Evolutionary conservation across 2,113 vertebrate species (phyloP).

Genomic region (Catharus bicknelli): DNA sequence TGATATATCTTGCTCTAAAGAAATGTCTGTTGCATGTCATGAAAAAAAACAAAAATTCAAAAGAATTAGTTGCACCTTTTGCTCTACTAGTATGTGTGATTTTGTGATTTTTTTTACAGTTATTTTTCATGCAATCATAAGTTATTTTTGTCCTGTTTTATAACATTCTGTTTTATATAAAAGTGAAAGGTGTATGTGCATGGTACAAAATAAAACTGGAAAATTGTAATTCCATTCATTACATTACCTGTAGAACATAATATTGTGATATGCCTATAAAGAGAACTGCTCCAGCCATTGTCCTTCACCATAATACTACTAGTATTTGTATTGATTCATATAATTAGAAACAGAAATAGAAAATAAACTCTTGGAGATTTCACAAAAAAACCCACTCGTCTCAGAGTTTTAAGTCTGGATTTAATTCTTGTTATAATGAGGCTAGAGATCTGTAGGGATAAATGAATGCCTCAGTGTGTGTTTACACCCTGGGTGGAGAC

Average conservation of each 20-base stretch:
- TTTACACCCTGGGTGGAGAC: conserved; percentile 65
- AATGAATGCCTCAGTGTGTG: conserved; percentile 46
- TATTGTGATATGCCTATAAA: conserved; percentile 8
- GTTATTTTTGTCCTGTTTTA: conserved; percentile 76
- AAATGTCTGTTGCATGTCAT: conserved; percentile 62
- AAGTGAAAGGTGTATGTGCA: conserved; percentile 70
- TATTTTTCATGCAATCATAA: conserved; percentile 80
- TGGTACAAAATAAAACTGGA: conserved; percentile 76
- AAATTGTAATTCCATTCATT: conserved; percentile 25
- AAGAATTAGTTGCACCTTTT: conserved; percentile 70
- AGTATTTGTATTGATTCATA: conserved; percentile 46
- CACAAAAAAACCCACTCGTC: conserved; percentile 33
- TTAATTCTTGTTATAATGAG: conserved; percentile 66
- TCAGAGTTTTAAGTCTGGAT: conserved; percentile 62
- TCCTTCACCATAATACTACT: conserved; percentile 44
- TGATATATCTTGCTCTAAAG: conserved; percentile 62
- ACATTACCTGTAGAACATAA: neutral
- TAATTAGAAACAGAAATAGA: conserved; percentile 65
- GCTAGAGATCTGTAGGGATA: conserved; percentile 48
- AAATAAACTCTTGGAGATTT: conserved; percentile 19
- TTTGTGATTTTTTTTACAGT: conserved; percentile 76
- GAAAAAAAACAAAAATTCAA: conserved; percentile 56
- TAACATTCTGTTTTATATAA: conserved; percentile 73
- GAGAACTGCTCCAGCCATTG: conserved; percentile 11
- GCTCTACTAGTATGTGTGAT: conserved; percentile 72